Base-by-base conservation (phyloP, 2,797 vertebrate genomes). In the Catostomus latipinnis region DNA sequence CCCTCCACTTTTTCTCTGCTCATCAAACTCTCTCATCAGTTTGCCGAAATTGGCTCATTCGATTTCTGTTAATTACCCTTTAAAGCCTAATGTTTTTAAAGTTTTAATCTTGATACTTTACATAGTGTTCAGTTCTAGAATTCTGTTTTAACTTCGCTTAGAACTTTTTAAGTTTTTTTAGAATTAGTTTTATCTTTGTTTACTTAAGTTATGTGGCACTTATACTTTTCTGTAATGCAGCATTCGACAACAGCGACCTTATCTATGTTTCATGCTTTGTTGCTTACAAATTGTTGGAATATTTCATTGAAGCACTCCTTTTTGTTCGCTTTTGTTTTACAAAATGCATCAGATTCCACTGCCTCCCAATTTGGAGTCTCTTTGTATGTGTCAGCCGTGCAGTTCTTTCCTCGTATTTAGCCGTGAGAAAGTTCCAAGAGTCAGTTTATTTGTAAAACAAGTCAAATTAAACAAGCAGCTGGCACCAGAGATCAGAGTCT, bases 41-140 rank as follows among this genome's bases (percentile, higher is more conserved):
- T 73, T 46, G 49, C 18, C 0, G 78, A 93, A 93, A 94, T 94
- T 94, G 91, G 89, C 90, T 93, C 91, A 91, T 93, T 93, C 93
- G 84, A 89, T 87, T 91, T 90, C 86, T 91, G 83, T 88, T 93
- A 92, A 92, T 92, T 92, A 93, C 86, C 90, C 90, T 58, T 67
- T 68, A 62, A 81, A 71, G 61, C 11, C 76, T 56, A 62, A 75
- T 71, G 74, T 60, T 81, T 81, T 83, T 34, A 57, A 78, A 85
- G 62, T 67, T 22, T 22, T 22, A 22, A 22, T 34, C 34, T 62
- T 67, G 45, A 77, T 78, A 57, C 53, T 80, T 56, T 63, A 79
- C 50, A 62, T 12, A 54, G 56, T 67, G 53, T 69, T 83, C 53
- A 13, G 43, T 81, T 83, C 67, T 73, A 8, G 6, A 78, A 4